Evolutionary conservation across 2,797 vertebrate genomes (phyloP), one percentile per base, ranked within the genome.

Genomic region (Alca torda): DNA sequence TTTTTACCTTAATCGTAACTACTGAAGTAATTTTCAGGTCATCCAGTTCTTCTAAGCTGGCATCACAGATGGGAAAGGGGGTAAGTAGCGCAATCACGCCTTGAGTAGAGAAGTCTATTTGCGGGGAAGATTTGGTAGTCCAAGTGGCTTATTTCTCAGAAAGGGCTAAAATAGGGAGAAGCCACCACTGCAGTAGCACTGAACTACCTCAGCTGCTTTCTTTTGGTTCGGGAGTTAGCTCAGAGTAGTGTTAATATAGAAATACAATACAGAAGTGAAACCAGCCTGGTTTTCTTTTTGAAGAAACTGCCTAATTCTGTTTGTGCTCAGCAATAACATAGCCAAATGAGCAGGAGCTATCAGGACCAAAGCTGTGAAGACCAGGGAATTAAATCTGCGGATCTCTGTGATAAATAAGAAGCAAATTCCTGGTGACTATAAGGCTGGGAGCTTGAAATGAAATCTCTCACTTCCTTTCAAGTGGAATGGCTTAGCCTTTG

Each of bases 231-330:
- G 90, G 53, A 75, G 31, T 26, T 31, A 54, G 18, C 67, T 68
- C 31, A 10, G 61, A 14, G 81, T 16, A 19, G 46, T 16, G 25
- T 54, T 76, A 19, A 11, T 51, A 4, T 4, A 65, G 73, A 82
- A 84, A 76, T 23, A 25, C 50, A 59, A 33, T 7, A 4, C 21
- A 77, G 93, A 87, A 92, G 61, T 87, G 94, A 96, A 95, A 93
- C 65, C 73, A 72, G 84, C 43, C 61, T 72, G 76, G 19, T 14
- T 67, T 74, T 61, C 13, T 43, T 80, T 50, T 60, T 50, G 61
- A 39, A 65, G 64, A 9, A 59, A 23, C 60, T 33, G 61, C 69
- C 17, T 33, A 17, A 5, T 45, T 75, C 53, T 70, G 46, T 68
- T 57, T 24, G 2, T 43, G 48, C 68, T 72, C 9, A 6, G n/a